Conservation (phyloP, 1,140 invertebrate species). For the Paraescarpia echinospica region DNA sequence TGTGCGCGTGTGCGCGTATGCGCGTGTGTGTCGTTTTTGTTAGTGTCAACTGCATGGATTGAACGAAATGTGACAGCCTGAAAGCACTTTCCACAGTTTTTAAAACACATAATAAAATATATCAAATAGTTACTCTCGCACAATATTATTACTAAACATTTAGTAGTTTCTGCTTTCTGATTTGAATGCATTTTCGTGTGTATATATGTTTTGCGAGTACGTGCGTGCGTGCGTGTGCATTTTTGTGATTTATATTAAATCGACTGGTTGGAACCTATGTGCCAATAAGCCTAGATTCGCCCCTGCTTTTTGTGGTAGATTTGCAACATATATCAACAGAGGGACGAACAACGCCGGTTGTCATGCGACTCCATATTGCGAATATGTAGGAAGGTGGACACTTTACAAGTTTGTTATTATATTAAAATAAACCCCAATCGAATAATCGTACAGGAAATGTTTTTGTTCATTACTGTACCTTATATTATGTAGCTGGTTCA, state of each 20-base stretch:
- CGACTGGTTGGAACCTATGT: no score
- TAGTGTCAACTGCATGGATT: no score
- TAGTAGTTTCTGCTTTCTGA: no score
- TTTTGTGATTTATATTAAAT: neutral
- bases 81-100: no score
- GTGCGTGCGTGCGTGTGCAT: neutral
- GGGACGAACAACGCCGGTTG: neutral
- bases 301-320: neutral
- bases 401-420: neutral
- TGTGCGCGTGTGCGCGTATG: neutral
- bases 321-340: neutral
- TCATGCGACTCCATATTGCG: neutral
- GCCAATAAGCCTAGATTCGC: no score
- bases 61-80: no score
- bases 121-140: no score
- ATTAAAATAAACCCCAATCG: neutral
- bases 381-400: neutral
- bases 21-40: neutral
- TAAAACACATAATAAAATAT: no score
- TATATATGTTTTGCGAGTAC: no score
- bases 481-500: neutral
- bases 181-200: no score
- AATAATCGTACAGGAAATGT: neutral
- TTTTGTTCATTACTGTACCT: neutral
- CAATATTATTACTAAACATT: no score